These are phyloP conservation scores for Tinamus major DNA, from an alignment of 2,797 vertebrate genomes.

Conservation along the genomic window DNA sequence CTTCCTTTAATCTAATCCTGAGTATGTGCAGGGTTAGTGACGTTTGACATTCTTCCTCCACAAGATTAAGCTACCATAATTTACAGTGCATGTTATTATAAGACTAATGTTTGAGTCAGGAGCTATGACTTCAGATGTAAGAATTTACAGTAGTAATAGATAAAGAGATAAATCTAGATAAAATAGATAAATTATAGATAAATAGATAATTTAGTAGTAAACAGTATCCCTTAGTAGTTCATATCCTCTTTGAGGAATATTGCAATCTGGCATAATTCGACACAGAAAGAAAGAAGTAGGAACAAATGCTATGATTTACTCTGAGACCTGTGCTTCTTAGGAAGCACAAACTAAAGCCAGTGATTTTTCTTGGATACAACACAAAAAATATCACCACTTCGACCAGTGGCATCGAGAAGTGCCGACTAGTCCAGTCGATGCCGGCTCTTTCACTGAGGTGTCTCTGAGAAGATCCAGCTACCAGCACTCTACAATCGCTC, in stretches of 20 bases:
- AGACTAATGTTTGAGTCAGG: not conserved
- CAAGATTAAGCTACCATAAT: not conserved
- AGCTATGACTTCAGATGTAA: not conserved
- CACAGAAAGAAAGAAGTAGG: not conserved
- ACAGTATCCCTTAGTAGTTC: not conserved
- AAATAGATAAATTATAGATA: not conserved
- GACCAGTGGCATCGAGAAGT: not conserved
- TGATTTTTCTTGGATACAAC: not conserved
- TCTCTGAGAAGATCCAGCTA: not conserved
- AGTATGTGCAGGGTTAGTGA: not conserved
- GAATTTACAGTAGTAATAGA: not conserved
- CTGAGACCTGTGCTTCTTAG: not conserved
- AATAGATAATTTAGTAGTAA: not conserved
- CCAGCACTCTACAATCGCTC: not conserved
- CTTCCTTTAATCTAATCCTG: not conserved
- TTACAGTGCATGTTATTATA: not conserved
- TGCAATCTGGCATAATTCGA: not conserved
- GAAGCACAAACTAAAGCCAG: not conserved
- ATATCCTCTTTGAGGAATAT: not conserved
- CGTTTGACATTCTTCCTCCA: too few species aligned
- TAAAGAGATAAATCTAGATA: not conserved
- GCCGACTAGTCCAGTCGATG: not conserved
- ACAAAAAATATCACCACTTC: not conserved
- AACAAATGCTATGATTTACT: not conserved
- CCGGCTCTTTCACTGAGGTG: not conserved